Evolutionary conservation across 2,888 invertebrate genomes (phyloP).

Genomic region (Pinctada fucata): DNA sequence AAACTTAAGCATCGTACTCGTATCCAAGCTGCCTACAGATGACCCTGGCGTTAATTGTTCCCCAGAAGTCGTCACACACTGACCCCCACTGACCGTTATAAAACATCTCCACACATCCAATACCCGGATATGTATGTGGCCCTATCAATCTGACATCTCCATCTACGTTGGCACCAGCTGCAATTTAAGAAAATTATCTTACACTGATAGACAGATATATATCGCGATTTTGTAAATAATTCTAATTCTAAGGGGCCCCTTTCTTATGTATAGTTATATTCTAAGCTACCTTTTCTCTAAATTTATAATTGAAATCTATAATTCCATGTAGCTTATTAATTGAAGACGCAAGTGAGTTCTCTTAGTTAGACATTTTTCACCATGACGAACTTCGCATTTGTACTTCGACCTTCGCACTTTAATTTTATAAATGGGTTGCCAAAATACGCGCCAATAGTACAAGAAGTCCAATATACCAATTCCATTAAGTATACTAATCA

Average conservation of each 20-base stretch:
- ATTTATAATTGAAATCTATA: too few species aligned
- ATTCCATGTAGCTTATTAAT: too few species aligned
- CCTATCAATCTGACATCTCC: constrained; percentile 58
- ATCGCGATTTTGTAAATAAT: background rate
- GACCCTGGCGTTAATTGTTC: constrained; percentile 57
- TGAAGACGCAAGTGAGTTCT: too few species aligned
- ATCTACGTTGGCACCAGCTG: constrained; percentile 40
- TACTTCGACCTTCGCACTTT: too few species aligned
- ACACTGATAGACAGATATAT: background rate
- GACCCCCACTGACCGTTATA: constrained; percentile 54
- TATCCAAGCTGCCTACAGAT: constrained; percentile 68
- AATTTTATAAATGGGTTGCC: too few species aligned
- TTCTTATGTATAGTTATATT: too few species aligned
- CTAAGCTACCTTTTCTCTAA: too few species aligned
- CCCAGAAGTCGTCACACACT: constrained; percentile 68
- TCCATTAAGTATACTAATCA: too few species aligned
- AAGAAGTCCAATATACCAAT: too few species aligned
- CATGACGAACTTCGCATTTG: too few species aligned
- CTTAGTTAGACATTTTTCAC: too few species aligned
- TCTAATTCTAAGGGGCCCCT: background rate
- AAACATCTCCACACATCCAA: constrained; percentile 61
- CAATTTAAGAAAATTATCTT: background rate
- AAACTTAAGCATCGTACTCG: constrained; percentile 50
- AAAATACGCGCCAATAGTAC: too few species aligned
- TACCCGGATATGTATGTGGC: constrained; percentile 48